Evolutionary conservation across 2,888 invertebrate species (phyloP).

Genomic region (Sphinx pinastri): DNA sequence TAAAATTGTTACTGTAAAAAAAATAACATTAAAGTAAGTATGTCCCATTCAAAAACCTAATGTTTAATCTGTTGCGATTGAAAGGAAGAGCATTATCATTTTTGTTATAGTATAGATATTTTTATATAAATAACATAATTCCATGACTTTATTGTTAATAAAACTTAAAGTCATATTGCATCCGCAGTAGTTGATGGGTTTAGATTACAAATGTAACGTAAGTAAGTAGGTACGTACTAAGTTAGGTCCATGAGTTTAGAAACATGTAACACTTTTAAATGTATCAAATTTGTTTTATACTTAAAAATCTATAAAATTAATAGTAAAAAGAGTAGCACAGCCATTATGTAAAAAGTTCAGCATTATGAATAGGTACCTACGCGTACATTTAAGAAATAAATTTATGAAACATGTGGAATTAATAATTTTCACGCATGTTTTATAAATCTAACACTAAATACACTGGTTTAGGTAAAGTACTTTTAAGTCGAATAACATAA

Average conservation of each 20-base stretch:
- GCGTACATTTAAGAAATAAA: constrained; percentile 22
- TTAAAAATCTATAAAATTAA: constrained; percentile 51
- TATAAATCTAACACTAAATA: constrained; percentile 33
- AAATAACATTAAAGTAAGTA: not conserved
- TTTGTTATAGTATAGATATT: no score
- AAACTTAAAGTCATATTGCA: not conserved
- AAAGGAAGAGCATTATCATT: no score
- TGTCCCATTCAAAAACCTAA: not conserved
- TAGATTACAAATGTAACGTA: constrained; percentile 20
- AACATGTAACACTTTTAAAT: constrained; percentile 38
- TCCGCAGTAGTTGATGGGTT: not conserved
- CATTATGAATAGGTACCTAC: constrained; percentile 40
- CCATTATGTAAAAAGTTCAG: constrained; percentile 75
- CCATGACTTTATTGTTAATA: not conserved
- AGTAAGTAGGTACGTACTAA: constrained; percentile 37
- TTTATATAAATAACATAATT: no score
- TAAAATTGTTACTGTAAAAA: not conserved
- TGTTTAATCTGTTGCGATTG: no score
- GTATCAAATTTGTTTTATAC: constrained; percentile 27
- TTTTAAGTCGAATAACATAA: constrained; percentile 39
- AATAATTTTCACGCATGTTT: constrained; percentile 47
- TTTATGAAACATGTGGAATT: constrained; percentile 48
- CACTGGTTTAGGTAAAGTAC: constrained; percentile 36
- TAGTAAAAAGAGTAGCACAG: constrained; percentile 57
- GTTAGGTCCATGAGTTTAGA: constrained; percentile 35